Evolutionary conservation across 2,113 vertebrate species (phyloP).

Genomic region (Xiphophorus maculatus): DNA sequence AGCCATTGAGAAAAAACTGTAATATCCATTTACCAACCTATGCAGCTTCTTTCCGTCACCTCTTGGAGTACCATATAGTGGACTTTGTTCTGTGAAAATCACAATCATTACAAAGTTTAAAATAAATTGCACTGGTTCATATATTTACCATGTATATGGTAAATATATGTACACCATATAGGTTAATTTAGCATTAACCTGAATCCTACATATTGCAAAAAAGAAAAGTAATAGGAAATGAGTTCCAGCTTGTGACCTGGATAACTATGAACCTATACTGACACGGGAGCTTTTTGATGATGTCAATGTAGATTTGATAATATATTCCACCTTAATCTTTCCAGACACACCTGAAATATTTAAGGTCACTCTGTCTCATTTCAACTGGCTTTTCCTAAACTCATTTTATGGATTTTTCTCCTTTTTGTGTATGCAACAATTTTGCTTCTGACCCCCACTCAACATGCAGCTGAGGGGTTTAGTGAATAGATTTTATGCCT

Average conservation of each 20-base stretch:
- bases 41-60: no score
- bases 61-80: no score
- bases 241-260: background rate
- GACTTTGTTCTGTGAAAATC: no score
- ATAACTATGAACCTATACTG: background rate
- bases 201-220: background rate
- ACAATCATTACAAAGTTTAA: no score
- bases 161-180: no score
- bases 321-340: background rate
- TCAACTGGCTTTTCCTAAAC: background rate
- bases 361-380: slow-evolving; percentile 25
- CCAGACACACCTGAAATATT: background rate
- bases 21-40: no score
- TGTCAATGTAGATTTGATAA: background rate
- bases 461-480: background rate
- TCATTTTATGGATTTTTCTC: background rate
- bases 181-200: no score
- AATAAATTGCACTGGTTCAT: no score
- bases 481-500: background rate
- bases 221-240: background rate
- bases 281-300: background rate
- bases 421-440: background rate
- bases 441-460: slow-evolving; percentile 1
- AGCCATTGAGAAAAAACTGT: no score
- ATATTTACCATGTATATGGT: no score